Evolutionary conservation across 2,888 invertebrate genomes (phyloP), one percentile per base, ranked within the genome.

Genomic region (Odontocerum albicorne): DNA sequence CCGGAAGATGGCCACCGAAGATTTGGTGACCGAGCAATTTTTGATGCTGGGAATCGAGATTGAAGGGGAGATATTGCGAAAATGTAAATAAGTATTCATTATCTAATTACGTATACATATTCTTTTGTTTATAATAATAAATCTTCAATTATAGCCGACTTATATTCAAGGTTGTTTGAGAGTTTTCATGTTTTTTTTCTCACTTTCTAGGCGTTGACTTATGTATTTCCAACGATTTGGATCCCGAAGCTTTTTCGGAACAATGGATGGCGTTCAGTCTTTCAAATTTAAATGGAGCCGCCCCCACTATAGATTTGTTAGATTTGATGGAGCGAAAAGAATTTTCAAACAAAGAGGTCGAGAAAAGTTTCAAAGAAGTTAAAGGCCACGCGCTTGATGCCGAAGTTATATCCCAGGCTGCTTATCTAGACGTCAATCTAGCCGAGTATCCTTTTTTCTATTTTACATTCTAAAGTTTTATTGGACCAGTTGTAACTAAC

Each of bases 191-290:
- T 52, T 49, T 58, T 58, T 58, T 61, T 44, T 49, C n/a, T n/a
- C n/a, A 35, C 39, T 44, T 65, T 68, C 31, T 62, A 83, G 82
- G 81, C 67, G 75, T 83, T 65, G 84, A 82, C 68, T 72, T 90
- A 62, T 87, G 88, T 67, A 70, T 75, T 60, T 77, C 76, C 47
- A 83, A 88, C 67, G 72, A 79, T 64, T 71, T 88, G 44, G 78
- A 78, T 61, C 84, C 87, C 32, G 86, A 85, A 67, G 83, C 84
- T 65, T 84, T 90, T 63, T 86, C 84, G 46, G 86, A 88, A 67
- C 81, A 84, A 75, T 92, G 90, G 90, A 81, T 87, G 74, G 89
- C 90, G 15, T 91, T 83, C 68, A 84, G 85, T 64, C 74, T 86
- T 51, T 85, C 87, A 22, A 73, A 84, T 66, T 71, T 83, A 60